Conservation (phyloP, 2,888 invertebrate species). For the Micropterix aruncella region DNA sequence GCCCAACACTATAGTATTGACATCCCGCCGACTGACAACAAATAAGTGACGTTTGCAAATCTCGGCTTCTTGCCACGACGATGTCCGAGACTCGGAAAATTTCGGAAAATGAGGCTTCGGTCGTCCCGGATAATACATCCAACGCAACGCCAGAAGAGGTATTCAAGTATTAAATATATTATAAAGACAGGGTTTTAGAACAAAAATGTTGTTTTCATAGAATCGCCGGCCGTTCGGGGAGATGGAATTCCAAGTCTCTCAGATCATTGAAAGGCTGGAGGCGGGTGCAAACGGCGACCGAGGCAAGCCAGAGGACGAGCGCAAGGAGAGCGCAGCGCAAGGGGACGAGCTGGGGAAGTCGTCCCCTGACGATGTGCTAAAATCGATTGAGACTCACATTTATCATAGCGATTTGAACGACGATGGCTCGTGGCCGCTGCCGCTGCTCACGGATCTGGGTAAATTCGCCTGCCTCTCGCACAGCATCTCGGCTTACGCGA, state of each 20-base stretch:
- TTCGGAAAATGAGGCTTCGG: conserved; percentile 6
- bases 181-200: too few relatives aligned
- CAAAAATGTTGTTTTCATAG: too few relatives aligned
- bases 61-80: conserved; percentile 9
- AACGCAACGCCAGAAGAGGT: not conserved
- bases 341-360: conserved; percentile 41
- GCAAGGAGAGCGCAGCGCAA: conserved; percentile 37
- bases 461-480: conserved; percentile 64
- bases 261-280: conserved; percentile 55
- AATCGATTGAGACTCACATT: conserved; percentile 42
- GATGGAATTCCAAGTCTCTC: conserved; percentile 58
- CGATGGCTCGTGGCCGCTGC: conserved; percentile 45
- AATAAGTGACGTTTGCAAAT: conserved; percentile 9
- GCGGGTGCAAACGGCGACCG: conserved; percentile 42
- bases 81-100: conserved; percentile 9
- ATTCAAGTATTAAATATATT: too few relatives aligned
- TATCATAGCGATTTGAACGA: conserved; percentile 45
- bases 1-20: not conserved
- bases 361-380: conserved; percentile 45
- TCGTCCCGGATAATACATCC: conserved; percentile 6
- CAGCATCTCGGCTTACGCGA: conserved; percentile 74
- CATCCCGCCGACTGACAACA: not conserved
- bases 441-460: conserved; percentile 46
- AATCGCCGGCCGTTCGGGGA: conserved; percentile 48
- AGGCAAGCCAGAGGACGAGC: conserved; percentile 25